Base-by-base conservation (phyloP, 2,888 invertebrate genomes). In the Tachina lurida region DNA sequence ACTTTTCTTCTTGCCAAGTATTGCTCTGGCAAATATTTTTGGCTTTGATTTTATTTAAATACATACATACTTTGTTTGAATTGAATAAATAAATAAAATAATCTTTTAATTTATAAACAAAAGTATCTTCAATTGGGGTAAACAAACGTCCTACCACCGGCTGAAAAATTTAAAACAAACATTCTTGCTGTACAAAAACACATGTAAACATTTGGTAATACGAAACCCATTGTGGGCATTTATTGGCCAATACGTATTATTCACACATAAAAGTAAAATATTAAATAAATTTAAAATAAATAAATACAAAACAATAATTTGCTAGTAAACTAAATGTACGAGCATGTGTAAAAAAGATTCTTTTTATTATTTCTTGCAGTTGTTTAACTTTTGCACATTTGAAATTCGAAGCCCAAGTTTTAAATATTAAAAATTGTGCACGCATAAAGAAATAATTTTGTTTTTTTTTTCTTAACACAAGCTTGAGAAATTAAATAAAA, bases 151-250 rank as follows among this genome's bases (percentile, higher is more conserved):
- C 19, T 63, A 13, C 15, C 31, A 31, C 31, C 45, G n/a, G n/a
- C 22, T 10, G n/a, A 45, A 60, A 73, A 41, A 52, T 15, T 31
- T 8, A 49, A 39, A 31, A 12, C 12, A 43, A 43, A 71, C 56
- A n/a, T 22, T 45, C 31, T 60, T 77, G 19, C 49, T 41, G 58
- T 2, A 58, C n/a, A 54, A 76, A 54, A 78, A 79, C 84, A 84
- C 79, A 65, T 84, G 79, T 84, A 79, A 84, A 84, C 79, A 79
- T 60, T 77, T 47, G 49, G 84, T 63, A 84, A 84, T 52, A 13
- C 31, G 70, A 84, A 58, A 71, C 84, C 41, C n/a, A 60, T 68
- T 68, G 58, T 65, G 63, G 31, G 31, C 31, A 31, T 31, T 31
- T 56, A 45, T 74, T 74, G 78, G 43, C 73, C 62, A 68, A 62